phyloP scores from a whole-genome alignment of 2,113 vertebrate species.

The Sinocyclocheilus rhinocerous region DNA sequence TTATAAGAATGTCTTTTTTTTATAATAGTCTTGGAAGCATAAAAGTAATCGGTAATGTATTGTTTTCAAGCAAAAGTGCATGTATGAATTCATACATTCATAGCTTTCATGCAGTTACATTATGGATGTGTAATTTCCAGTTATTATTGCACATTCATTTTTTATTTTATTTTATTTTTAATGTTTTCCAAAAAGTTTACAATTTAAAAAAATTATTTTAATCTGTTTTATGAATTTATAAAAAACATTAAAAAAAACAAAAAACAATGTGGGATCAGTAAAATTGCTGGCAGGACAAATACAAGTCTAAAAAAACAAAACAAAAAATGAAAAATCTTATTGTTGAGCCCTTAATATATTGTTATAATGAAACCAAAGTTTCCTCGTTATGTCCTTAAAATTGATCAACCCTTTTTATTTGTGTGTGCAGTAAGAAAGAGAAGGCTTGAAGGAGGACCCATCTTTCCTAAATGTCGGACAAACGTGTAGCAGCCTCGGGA shows the following conservation, averaged over 20 bases:
- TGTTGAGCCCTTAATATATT: not conserved
- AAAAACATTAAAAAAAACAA: not conserved
- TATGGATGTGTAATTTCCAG: too few relatives aligned
- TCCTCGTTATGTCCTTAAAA: not conserved
- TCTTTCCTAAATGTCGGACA: conserved; percentile 95
- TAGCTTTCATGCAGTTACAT: too few relatives aligned
- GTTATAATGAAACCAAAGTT: not conserved
- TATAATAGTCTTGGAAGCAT: not conserved
- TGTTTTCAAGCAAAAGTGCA: too few relatives aligned
- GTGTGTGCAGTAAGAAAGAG: conserved; percentile 89
- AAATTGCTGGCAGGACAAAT: not conserved
- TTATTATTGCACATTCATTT: too few relatives aligned
- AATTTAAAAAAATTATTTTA: too few relatives aligned
- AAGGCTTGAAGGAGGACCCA: conserved; percentile 92
- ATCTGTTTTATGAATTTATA: too few relatives aligned
- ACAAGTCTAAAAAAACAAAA: not conserved
- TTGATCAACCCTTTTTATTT: conserved; percentile 32
- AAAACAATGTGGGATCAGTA: not conserved
- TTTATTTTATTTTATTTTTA: too few relatives aligned
- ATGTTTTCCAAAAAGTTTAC: too few relatives aligned
- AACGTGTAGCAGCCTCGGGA: conserved; percentile 79
- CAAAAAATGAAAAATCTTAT: not conserved
- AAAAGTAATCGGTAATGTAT: too few relatives aligned
- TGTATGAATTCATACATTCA: too few relatives aligned
- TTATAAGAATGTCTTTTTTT: not conserved